These are phyloP conservation scores for Dendrolimus kikuchii DNA, from an alignment of 1,140 invertebrate genomes.

Conservation along the genomic window DNA sequence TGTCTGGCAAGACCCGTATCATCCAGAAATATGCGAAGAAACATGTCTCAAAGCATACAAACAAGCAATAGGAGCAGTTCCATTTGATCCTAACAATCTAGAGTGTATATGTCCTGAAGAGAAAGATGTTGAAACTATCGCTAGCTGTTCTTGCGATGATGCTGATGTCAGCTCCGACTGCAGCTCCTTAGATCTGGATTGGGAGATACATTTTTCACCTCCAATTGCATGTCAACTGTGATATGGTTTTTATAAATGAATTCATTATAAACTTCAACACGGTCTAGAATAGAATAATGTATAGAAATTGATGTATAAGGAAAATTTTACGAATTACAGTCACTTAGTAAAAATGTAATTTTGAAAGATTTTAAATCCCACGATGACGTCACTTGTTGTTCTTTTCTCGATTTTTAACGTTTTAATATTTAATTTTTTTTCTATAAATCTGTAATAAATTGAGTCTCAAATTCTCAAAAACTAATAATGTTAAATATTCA, in stretches of 20 bases:
- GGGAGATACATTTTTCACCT: constrained; percentile 55
- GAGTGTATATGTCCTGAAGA: constrained; percentile 9
- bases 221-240: constrained; percentile 17
- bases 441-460: no score
- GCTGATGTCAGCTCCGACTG: constrained; percentile 31
- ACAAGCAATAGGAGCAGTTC: constrained; percentile 23
- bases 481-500: no score
- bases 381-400: no score
- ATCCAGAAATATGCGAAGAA: constrained; percentile 36
- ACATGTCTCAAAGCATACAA: constrained; percentile 36
- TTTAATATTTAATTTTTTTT: no score
- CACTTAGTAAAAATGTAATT: no score
- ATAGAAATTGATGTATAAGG: no score
- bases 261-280: constrained; percentile 3
- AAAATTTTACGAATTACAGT: no score
- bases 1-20: constrained; percentile 27
- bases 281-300: no score
- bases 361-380: no score
- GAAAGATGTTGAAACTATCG: constrained; percentile 8
- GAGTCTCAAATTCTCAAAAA: no score
- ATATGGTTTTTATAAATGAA: constrained; percentile 2
- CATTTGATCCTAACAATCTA: constrained; percentile 14
- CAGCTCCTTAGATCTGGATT: constrained; percentile 46
- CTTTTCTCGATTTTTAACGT: no score
- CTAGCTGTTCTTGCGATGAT: constrained; percentile 28